Percentiles rank a stretch among this genome's conserved stretches.
Conservation (phyloP, 2,113 vertebrate genomes). For the Microtus oregoni region DNA sequence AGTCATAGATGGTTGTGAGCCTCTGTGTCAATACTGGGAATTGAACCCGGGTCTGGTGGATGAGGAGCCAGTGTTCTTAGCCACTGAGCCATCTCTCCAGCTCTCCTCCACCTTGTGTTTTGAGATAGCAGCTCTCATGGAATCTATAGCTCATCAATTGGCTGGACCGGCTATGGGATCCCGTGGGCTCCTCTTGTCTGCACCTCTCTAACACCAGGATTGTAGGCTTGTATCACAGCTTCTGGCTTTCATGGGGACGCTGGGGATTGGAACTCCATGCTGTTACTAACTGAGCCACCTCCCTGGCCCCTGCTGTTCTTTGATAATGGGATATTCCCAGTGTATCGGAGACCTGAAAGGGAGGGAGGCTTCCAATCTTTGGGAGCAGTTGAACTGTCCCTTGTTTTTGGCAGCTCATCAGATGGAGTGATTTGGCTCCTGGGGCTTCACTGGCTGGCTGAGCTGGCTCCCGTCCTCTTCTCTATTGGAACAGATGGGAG, state of each 20-base stretch:
- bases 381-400: not conserved
- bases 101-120: not conserved
- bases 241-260: not conserved
- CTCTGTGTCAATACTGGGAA: not conserved
- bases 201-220: not conserved
- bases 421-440: not conserved
- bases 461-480: not conserved
- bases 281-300: not conserved
- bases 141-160: not conserved
- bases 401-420: too few species aligned
- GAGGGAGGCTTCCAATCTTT: not conserved
- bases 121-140: not conserved
- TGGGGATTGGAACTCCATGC: too few species aligned
- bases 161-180: not conserved
- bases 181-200: not conserved
- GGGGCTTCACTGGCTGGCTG: not conserved
- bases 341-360: rapidly evolving
- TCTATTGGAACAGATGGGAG: not conserved
- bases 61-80: not conserved
- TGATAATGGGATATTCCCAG: not conserved
- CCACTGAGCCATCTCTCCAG: not conserved
- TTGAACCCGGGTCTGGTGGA: not conserved
- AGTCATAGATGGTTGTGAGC: not conserved
- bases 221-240: not conserved
- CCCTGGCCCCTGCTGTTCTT: not conserved